Percentiles rank a stretch among this genome's conserved stretches.
These are phyloP conservation scores for Eledona agricola DNA, from an alignment of 2,888 invertebrate genomes.

Conservation along the genomic window DNA sequence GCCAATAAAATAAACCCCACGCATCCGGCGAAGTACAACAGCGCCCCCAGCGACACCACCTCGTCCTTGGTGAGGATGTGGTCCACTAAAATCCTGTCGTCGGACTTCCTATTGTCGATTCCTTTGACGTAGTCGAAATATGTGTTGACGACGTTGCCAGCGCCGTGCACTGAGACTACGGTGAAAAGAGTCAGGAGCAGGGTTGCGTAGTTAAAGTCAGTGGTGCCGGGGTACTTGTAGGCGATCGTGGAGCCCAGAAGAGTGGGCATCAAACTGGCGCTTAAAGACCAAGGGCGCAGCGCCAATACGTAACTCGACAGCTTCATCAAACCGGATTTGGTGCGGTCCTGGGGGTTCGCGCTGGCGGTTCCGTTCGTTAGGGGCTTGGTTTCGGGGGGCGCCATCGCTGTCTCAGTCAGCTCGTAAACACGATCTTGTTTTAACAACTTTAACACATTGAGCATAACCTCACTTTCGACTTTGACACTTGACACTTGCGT, in stretches of 20 bases:
- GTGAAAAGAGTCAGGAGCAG: constrained; percentile 85
- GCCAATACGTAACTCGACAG: constrained; percentile 88
- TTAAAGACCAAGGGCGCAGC: constrained; percentile 92
- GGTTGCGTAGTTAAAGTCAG: constrained; percentile 81
- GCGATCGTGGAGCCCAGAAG: constrained; percentile 89
- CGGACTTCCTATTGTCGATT: constrained; percentile 91
- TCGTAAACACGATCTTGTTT: too few species aligned
- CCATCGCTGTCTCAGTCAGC: too few species aligned
- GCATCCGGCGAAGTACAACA: constrained; percentile 88
- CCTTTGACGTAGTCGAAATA: constrained; percentile 96
- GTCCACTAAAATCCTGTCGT: constrained; percentile 95
- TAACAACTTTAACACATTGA: too few species aligned
- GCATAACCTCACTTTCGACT: too few species aligned
- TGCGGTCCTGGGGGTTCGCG: constrained; percentile 7
- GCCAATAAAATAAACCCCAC: constrained; percentile 59
- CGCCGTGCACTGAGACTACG: constrained; percentile 91
- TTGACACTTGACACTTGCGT: too few species aligned
- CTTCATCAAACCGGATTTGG: constrained; percentile 76
- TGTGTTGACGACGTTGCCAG: constrained; percentile 96
- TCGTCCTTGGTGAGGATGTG: constrained; percentile 83
- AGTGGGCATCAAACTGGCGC: constrained; percentile 91
- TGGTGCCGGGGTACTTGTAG: constrained; percentile 79
- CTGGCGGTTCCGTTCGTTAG: constrained; percentile 29
- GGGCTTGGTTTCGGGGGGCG: constrained; percentile 6
- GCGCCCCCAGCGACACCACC: constrained; percentile 81